Evolutionary conservation across 2,888 invertebrate genomes (phyloP), one percentile per base, ranked within the genome.

Genomic region (Ormyrus pomaceus): DNA sequence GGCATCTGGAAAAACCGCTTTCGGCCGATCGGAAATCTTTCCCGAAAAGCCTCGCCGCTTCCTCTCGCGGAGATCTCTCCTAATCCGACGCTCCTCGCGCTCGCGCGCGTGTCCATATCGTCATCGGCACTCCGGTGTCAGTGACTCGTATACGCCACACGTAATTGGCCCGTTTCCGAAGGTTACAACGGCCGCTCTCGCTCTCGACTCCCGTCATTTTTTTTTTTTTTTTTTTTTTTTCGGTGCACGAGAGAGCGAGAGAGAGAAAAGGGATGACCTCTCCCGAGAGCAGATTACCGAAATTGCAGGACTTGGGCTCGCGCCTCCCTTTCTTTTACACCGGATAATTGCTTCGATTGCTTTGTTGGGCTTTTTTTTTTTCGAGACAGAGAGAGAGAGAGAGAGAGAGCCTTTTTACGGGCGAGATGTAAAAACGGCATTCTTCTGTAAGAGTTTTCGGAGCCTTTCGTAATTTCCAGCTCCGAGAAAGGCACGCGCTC

Each of bases 101-200:
- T 2, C 34, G 34, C 34, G 34, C 34, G 34, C 34, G 34, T 34
- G 34, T 4, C 34, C 4, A 34, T 34, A 34, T 4, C 34, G 34
- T 34, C 34, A 34, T 34, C 34, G 34, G 34, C 34, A 34, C 34
- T 34, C 34, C 34, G 56, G 79, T 82, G 80, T 82, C 82, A 82
- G 74, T 80, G 80, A 82, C 80, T 79, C 74, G 56, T 6, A 19
- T 6, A 19, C 50, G 61, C 56, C 50, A 48, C 55, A 69, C 59
- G 58, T 70, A 80, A 80, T 82, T 82, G 80, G 72, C 53, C 72
- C 72, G 72, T 75, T 76, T 76, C 73, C 73, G 76, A 79, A 82
- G 77, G 79, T 77, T 82, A 73, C 81, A 7, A 13, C 48, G 62
- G 62, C 50, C 56, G 34, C 50, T 13, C 65, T 61, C 10, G 46